Percentiles rank a stretch among this genome's conserved stretches.
Conservation (phyloP, 2,888 invertebrate genomes). For the Sicus ferrugineus region DNA sequence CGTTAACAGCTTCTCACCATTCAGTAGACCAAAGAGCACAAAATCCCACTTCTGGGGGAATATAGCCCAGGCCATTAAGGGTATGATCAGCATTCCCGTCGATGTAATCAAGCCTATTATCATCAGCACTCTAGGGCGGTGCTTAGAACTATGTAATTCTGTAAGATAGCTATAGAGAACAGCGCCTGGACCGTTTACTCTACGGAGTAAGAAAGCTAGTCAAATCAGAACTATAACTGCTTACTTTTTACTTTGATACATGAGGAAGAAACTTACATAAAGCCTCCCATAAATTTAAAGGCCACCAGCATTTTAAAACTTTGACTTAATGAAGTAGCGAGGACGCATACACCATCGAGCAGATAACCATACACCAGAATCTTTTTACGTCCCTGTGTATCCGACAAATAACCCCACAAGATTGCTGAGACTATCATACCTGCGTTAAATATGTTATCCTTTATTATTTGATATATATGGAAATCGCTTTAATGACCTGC, state of each 20-base stretch:
- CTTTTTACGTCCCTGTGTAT: slow-evolving; percentile 75
- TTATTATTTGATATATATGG: not conserved
- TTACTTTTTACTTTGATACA: too few relatives aligned
- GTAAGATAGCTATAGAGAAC: slow-evolving; percentile 77
- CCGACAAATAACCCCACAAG: slow-evolving; percentile 81
- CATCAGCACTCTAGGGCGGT: slow-evolving; percentile 73
- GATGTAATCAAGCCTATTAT: slow-evolving; percentile 74
- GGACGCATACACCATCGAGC: slow-evolving; percentile 71
- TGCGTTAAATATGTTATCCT: too few relatives aligned
- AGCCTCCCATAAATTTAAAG: slow-evolving; percentile 78
- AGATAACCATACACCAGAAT: slow-evolving; percentile 74
- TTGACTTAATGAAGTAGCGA: slow-evolving; percentile 72
- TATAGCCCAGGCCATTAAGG: slow-evolving; percentile 78
- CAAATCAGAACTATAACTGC: not conserved
- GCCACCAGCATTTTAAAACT: slow-evolving; percentile 72
- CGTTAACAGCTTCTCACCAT: slow-evolving; percentile 50
- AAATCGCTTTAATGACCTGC: slow-evolving; percentile 66
- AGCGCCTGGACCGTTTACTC: slow-evolving; percentile 77
- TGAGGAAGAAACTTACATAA: slow-evolving; percentile 78
- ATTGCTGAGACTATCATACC: slow-evolving; percentile 80
- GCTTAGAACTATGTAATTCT: slow-evolving; percentile 75
- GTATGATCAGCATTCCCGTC: slow-evolving; percentile 71
- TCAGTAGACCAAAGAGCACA: slow-evolving; percentile 61
- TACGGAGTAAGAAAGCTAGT: slow-evolving; percentile 47
- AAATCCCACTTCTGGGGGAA: slow-evolving; percentile 72